Evolutionary conservation across 2,113 vertebrate species (phyloP).

Genomic region (Gambusia holbrooki): DNA sequence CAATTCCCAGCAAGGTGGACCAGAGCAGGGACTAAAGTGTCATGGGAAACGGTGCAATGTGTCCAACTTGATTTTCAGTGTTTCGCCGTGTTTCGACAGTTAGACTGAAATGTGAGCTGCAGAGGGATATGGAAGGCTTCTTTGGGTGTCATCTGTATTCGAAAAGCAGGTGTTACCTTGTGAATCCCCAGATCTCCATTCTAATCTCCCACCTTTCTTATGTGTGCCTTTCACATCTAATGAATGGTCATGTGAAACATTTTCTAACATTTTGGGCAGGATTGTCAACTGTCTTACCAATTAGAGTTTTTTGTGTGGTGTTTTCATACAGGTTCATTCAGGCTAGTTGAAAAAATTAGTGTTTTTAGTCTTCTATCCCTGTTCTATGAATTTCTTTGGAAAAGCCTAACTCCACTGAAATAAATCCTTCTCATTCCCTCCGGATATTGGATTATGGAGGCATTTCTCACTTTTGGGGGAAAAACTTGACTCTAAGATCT

Average conservation of each 20-base stretch:
- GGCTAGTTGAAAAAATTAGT: not conserved
- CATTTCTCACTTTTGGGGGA: constrained; percentile 74
- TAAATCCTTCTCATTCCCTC: constrained; percentile 57
- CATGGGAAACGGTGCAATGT: constrained; percentile 71
- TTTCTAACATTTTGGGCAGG: constrained; percentile 36
- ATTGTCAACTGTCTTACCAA: not conserved
- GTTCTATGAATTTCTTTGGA: constrained; percentile 45
- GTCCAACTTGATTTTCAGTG: constrained; percentile 70
- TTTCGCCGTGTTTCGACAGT: constrained; percentile 59
- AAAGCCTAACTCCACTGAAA: constrained; percentile 58
- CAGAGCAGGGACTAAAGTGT: constrained; percentile 63
- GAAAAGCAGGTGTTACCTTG: constrained; percentile 72
- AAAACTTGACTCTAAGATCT: constrained; percentile 77
- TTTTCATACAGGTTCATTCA: not conserved
- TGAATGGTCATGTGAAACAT: constrained; percentile 33
- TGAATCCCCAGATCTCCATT: constrained; percentile 70
- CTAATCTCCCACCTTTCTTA: constrained; percentile 66
- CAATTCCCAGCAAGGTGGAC: constrained; percentile 78
- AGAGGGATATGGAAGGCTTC: constrained; percentile 29
- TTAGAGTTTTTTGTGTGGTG: not conserved
- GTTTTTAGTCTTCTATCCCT: constrained; percentile 1
- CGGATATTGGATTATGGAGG: constrained; percentile 77
- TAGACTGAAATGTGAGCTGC: constrained; percentile 64
- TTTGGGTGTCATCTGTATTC: constrained; percentile 57
- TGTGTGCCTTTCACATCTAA: constrained; percentile 47